Evolutionary conservation across 2,797 vertebrate genomes (phyloP), one percentile per base, ranked within the genome.

Genomic region (Astyanax mexicanus): DNA sequence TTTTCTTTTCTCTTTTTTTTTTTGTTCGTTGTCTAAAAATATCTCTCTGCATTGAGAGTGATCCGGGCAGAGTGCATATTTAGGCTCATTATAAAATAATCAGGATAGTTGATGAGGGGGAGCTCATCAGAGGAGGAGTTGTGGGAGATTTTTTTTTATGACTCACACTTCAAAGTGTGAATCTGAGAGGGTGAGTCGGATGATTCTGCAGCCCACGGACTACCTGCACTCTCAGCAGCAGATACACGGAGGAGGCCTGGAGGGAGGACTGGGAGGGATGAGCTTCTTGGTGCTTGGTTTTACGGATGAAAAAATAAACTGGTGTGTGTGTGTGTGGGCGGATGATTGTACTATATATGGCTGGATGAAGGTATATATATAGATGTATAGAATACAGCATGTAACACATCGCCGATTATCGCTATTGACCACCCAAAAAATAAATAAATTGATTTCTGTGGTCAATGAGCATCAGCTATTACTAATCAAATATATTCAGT

Each of bases 31-130:
- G 49, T 23, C 90, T 88, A 89, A 86, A 92, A 91, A 90, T 89
- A 92, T 88, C 89, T 88, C 88, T 88, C 88, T 74, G 83, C 74
- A 58, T 42, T 32, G 85, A 86, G 83, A 80, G 84, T 68, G 83
- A 89, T 91, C 81, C 71, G 86, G 75, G 79, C 84, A 27, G 84
- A 89, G 89, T 85, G 84, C 86, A 82, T 85, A 89, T 89, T 88
- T 88, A 80, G 87, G 80, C 88, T 91, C 86, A 92, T 93, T 90
- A 90, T 90, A 89, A 89, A 90, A 88, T 91, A 89, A 92, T 91
- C 90, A 92, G 82, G 74, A 69, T 49, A 74, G 84, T 80, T 87
- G 88, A 90, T 82, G 83, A 82, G 84, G 77, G 55, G 55, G 29
- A 35, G 62, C 83, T 86, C 64, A 78, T 66, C 69, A 49, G 75